phyloP scores from a whole-genome alignment of 2,888 invertebrate species.

The Idaea biselata region DNA sequence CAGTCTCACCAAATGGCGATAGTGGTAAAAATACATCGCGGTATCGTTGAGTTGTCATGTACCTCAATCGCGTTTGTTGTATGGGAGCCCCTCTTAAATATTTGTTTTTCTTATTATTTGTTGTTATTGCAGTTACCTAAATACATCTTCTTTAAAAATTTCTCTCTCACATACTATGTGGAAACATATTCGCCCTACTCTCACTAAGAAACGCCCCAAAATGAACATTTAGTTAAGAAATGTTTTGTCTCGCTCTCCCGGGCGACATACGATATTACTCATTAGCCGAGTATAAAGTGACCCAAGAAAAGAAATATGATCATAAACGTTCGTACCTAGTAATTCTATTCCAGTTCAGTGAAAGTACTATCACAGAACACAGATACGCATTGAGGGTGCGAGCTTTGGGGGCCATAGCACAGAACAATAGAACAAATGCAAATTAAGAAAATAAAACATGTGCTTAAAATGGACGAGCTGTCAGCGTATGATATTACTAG shows the following conservation, averaged over 20 bases:
- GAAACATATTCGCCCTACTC: no score
- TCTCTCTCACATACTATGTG: no score
- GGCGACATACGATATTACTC: background rate
- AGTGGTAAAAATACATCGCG: no score
- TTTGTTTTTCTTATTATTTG: no score
- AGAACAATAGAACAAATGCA: background rate
- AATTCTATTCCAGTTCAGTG: conserved; percentile 13
- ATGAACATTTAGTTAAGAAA: background rate
- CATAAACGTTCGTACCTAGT: conserved; percentile 16
- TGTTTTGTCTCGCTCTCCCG: background rate
- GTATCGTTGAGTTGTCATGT: no score
- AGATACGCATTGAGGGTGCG: conserved; percentile 8
- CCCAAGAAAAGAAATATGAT: conserved; percentile 12
- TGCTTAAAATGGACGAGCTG: background rate
- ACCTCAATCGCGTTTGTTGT: no score
- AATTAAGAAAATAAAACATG: background rate
- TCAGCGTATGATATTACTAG: no score
- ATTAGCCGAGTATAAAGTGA: conserved; percentile 6
- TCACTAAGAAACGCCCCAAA: no score
- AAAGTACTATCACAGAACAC: conserved; percentile 19
- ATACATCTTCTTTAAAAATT: no score
- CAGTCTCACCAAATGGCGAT: no score
- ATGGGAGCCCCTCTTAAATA: no score
- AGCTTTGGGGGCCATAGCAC: background rate
- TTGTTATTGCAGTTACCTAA: no score